Base-by-base conservation (phyloP, 1,140 invertebrate species). In the Oryctes rhinoceros region DNA sequence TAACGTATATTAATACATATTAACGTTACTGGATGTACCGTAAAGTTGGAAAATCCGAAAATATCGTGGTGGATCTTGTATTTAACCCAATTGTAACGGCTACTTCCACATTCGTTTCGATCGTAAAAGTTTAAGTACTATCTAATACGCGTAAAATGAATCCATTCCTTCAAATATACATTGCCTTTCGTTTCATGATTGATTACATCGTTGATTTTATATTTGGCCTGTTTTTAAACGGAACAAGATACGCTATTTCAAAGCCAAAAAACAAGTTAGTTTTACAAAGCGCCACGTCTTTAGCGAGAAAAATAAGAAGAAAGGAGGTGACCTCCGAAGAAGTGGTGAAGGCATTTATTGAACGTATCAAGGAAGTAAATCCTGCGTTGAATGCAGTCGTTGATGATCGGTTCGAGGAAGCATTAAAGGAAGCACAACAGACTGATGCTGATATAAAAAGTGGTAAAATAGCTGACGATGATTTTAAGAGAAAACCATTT, bases 301-400 rank as follows among this genome's bases (percentile, higher is more conserved):
- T 95, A 79, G 93, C 94, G 11, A 86, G 88, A 81, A 91, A 91
- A 87, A 95, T 95, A 67, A 91, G 90, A 83, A 88, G 90, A 24
- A 90, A 89, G 78, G 86, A 93, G 85, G 76, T 94, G 18, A 92
- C 90, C 59, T 91, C 91, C 13, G 93, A 93, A 86, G 90, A 93
- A 82, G 91, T 97, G 13, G 94, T 97, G 0, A 89, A 88, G 82
- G 89, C 92, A 5, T 95, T 93, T 84, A 94, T 96, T 79, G 91
- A 94, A 44, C 89, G 96, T 83, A 96, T 96, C 71, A 92, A 93
- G 84, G 90, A 93, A 88, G 93, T 97, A 0, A 96, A 97, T 87
- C 89, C 89, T 10, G 88, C 94, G 24, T 84, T 97, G 47, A 97
- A 97, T 89, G 93, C 95, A 37, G 90, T 97, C 0, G 94, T 96